phyloP scores from a whole-genome alignment of 1,140 invertebrate species.

The Drosophila bipectinata region DNA sequence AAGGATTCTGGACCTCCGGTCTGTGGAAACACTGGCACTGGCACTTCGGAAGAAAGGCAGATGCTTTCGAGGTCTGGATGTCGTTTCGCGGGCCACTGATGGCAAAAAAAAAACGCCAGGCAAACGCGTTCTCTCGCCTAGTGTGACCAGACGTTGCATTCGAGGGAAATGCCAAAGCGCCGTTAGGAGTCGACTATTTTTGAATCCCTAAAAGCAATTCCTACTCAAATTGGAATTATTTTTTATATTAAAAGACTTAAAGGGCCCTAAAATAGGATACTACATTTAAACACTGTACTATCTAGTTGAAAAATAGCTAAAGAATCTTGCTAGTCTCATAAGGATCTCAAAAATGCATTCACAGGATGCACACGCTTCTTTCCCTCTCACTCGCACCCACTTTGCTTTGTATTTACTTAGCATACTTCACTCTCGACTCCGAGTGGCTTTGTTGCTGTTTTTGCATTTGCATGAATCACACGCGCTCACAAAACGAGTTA shows the following conservation, averaged over 20 bases:
- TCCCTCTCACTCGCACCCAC: background rate
- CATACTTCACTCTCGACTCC: slow-evolving; percentile 57
- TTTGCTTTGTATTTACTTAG: slow-evolving; percentile 41
- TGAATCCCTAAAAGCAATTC: background rate
- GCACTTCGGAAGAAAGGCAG: background rate
- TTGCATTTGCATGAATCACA: slow-evolving; percentile 67
- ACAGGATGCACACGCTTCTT: background rate
- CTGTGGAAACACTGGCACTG: background rate
- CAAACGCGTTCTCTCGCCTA: background rate
- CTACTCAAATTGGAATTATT: no score
- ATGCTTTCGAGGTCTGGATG: background rate
- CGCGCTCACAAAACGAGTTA: slow-evolving; percentile 69
- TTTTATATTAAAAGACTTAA: no score
- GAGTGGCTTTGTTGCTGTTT: slow-evolving; percentile 43
- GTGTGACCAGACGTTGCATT: background rate
- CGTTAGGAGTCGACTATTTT: background rate
- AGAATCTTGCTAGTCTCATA: slow-evolving; percentile 3
- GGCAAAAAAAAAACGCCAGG: background rate
- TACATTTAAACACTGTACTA: no score
- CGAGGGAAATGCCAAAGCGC: background rate
- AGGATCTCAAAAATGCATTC: background rate
- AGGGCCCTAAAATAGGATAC: no score
- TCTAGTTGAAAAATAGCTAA: no score
- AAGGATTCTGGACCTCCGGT: background rate
- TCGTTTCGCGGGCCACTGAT: slow-evolving; percentile 10